phyloP scores from a whole-genome alignment of 2,113 vertebrate species.

The Phrynosoma blainvillii region DNA sequence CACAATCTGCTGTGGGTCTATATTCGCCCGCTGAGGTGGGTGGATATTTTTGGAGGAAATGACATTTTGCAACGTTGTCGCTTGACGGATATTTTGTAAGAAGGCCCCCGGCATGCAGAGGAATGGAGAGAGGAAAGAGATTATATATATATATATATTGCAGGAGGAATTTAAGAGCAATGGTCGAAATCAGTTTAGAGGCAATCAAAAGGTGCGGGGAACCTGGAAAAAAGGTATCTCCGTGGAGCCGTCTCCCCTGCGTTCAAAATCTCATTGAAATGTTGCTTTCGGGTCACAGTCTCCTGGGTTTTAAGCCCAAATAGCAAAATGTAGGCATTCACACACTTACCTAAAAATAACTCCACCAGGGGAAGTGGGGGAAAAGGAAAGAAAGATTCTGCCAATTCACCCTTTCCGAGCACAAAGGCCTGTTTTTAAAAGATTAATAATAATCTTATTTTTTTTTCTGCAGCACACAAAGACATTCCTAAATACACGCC shows the following conservation, averaged over 20 bases:
- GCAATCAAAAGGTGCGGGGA: not conserved
- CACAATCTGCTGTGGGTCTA: slow-evolving; percentile 1
- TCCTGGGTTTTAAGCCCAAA: not conserved
- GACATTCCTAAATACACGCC: not conserved
- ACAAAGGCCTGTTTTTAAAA: slow-evolving; percentile 33
- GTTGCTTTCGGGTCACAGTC: not conserved
- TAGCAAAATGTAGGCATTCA: not conserved
- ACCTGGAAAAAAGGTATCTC: not conserved
- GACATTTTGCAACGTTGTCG: slow-evolving; percentile 5
- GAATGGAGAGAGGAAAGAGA: not conserved
- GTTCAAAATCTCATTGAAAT: no score
- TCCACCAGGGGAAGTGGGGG: not conserved
- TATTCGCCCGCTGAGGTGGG: not conserved
- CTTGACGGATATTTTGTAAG: slow-evolving; percentile 15
- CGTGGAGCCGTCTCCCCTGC: no score
- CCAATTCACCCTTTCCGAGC: slow-evolving; percentile 17
- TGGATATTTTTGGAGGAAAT: not conserved
- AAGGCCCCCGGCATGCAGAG: not conserved
- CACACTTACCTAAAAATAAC: slow-evolving; percentile 31
- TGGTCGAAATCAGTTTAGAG: not conserved
- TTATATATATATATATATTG: accelerated
- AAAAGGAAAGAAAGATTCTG: not conserved
- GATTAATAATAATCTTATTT: slow-evolving; percentile 33
- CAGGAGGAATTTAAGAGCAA: no score
- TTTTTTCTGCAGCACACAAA: not conserved